Conservation (phyloP, 2,797 vertebrate genomes). For the Pelodytes ibericus region DNA sequence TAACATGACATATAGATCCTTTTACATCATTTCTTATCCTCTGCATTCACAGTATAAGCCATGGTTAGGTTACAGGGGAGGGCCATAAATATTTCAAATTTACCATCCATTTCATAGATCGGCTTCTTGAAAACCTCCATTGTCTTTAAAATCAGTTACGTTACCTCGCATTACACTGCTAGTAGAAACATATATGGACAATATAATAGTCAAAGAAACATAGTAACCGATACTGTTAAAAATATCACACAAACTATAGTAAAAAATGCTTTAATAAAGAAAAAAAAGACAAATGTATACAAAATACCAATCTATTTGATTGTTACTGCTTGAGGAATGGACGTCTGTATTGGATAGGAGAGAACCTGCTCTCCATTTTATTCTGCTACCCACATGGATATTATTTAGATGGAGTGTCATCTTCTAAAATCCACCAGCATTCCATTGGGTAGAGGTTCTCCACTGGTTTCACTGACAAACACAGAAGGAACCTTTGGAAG, state of each 20-base stretch:
- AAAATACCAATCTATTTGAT: slow-evolving; percentile 17
- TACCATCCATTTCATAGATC: too few relatives aligned
- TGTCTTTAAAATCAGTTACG: too few relatives aligned
- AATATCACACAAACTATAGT: not conserved
- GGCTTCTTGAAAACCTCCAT: too few relatives aligned
- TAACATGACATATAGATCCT: too few relatives aligned
- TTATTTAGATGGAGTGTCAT: slow-evolving; percentile 51
- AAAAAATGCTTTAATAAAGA: slow-evolving; percentile 44
- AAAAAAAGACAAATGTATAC: slow-evolving; percentile 15
- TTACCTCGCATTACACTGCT: too few relatives aligned
- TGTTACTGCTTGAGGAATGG: not conserved
- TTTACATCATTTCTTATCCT: too few relatives aligned
- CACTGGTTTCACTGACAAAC: slow-evolving; percentile 81
- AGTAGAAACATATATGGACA: too few relatives aligned
- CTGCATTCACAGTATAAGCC: too few relatives aligned
- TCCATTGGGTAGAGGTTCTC: slow-evolving; percentile 63
- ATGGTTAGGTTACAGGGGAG: too few relatives aligned
- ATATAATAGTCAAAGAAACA: too few relatives aligned
- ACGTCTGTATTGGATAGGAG: slow-evolving; percentile 59
- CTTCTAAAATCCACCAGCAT: slow-evolving; percentile 25
- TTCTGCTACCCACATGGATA: slow-evolving; percentile 68
- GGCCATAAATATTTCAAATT: too few relatives aligned
- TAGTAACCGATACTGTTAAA: too few relatives aligned
- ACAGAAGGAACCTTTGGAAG: slow-evolving; percentile 70
- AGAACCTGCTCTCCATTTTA: slow-evolving; percentile 56